Conservation (phyloP, 2,888 invertebrate genomes). For the Drosophila tanythrix region DNA sequence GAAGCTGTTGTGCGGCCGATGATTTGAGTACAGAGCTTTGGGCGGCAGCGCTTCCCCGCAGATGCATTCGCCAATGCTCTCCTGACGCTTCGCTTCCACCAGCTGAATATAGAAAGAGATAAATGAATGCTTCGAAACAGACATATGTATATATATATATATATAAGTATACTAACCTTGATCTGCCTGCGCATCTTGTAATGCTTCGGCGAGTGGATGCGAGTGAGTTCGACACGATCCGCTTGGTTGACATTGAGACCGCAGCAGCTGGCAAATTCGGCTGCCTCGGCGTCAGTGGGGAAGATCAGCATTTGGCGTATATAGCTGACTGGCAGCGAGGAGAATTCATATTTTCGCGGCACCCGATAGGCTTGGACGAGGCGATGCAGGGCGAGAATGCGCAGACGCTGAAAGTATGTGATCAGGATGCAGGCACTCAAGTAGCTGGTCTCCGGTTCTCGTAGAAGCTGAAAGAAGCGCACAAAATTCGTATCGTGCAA, state of each 20-base stretch:
- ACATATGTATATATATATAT: conserved; percentile 1
- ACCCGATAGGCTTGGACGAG: conserved; percentile 59
- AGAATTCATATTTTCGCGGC: conserved; percentile 58
- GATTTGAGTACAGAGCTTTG: conserved; percentile 86
- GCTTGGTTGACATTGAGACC: conserved; percentile 88
- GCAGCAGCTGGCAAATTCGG: conserved; percentile 88
- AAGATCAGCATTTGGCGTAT: conserved; percentile 91
- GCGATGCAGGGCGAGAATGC: conserved; percentile 89
- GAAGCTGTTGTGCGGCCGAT: conserved; percentile 91
- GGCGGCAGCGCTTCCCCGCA: conserved; percentile 88
- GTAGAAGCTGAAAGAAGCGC: conserved; percentile 94
- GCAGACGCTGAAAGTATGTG: conserved; percentile 95
- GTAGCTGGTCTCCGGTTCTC: conserved; percentile 88
- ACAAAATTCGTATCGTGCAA: conserved; percentile 96
- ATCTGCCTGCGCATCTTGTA: conserved; percentile 73
- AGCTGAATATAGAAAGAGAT: conserved; percentile 82
- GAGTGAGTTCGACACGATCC: conserved; percentile 88
- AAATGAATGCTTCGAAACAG: background rate
- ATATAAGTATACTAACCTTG: conserved; percentile 40
- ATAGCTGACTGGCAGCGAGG: conserved; percentile 89
- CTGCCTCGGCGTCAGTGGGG: conserved; percentile 88
- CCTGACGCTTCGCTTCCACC: conserved; percentile 91
- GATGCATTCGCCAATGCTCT: conserved; percentile 89
- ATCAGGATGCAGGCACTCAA: conserved; percentile 95
- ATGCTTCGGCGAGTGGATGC: conserved; percentile 88